A percentile compares a stretch with the other conserved stretches of the same genome.
These are phyloP conservation scores for Enteromius thamalakanensis DNA, from an alignment of 2,797 vertebrate genomes.

Conservation along the genomic window DNA sequence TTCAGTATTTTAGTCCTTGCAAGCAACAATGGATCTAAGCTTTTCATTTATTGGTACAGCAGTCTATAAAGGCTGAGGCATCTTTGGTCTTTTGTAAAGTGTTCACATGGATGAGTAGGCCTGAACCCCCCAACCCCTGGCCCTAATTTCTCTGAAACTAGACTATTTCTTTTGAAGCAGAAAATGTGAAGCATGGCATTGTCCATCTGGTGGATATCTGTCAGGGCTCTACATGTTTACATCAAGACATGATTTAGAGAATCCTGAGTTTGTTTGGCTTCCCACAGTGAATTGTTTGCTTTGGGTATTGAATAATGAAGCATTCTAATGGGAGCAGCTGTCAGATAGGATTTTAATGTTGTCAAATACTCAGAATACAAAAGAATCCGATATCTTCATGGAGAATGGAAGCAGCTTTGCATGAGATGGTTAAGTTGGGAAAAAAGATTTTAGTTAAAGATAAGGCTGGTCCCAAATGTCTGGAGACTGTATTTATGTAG, in stretches of 20 bases:
- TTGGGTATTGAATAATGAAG: constrained; percentile 68
- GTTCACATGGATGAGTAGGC: constrained; percentile 10
- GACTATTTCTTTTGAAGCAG: neutral
- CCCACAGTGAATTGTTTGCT: constrained; percentile 62
- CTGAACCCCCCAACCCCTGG: neutral
- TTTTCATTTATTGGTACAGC: constrained; percentile 17
- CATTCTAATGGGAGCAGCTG: constrained; percentile 57
- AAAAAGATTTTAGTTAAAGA: constrained; percentile 45
- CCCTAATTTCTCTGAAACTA: constrained; percentile 10
- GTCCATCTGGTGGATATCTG: constrained; percentile 48
- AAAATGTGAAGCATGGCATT: constrained; percentile 1
- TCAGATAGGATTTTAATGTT: constrained; percentile 70
- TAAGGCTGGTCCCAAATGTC: constrained; percentile 33
- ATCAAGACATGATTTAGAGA: constrained; percentile 9
- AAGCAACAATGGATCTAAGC: neutral
- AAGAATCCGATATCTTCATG: constrained; percentile 57
- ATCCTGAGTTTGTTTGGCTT: constrained; percentile 58
- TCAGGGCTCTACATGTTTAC: constrained; percentile 49
- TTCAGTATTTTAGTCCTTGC: constrained; percentile 36
- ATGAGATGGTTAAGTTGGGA: neutral
- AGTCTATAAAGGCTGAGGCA: neutral
- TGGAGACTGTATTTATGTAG: constrained; percentile 22
- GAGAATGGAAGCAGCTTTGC: constrained; percentile 56
- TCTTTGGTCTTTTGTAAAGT: constrained; percentile 19
- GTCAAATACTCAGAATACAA: constrained; percentile 66